phyloP scores from a whole-genome alignment of 2,797 vertebrate species.

The Sphaeramia orbicularis region DNA sequence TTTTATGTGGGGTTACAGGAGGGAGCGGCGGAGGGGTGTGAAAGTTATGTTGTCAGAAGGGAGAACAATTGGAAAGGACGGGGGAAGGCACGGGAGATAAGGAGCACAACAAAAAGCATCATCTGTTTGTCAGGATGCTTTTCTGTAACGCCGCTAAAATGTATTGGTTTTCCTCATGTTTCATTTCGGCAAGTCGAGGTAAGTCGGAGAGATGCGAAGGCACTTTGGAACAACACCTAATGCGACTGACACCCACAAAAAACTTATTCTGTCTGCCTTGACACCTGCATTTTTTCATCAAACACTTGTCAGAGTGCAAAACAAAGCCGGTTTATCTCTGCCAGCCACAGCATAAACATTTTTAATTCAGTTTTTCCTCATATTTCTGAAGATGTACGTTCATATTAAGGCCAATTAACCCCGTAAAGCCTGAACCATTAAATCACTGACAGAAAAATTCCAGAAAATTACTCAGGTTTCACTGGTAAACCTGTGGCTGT shows the following conservation, averaged over 20 bases:
- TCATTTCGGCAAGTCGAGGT: slow-evolving; percentile 37
- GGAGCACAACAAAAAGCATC: slow-evolving; percentile 54
- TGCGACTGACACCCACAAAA: slow-evolving; percentile 34
- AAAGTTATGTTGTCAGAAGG: slow-evolving; percentile 59
- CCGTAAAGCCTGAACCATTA: no score
- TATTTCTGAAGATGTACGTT: slow-evolving; percentile 31
- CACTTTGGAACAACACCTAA: slow-evolving; percentile 13
- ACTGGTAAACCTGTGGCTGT: slow-evolving; percentile 35
- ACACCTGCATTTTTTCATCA: slow-evolving; percentile 25
- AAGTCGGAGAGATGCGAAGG: slow-evolving; percentile 7
- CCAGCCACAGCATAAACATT: slow-evolving; percentile 4
- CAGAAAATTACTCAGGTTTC: slow-evolving; percentile 36
- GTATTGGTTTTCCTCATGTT: slow-evolving; percentile 48
- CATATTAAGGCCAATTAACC: no score
- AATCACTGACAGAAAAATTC: no score
- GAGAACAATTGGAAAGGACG: slow-evolving; percentile 56
- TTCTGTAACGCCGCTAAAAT: slow-evolving; percentile 28
- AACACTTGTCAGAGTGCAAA: slow-evolving; percentile 8
- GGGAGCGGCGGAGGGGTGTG: slow-evolving; percentile 19
- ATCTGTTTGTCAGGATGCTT: slow-evolving; percentile 52
- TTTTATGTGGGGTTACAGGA: slow-evolving; percentile 44
- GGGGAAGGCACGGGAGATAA: slow-evolving; percentile 39
- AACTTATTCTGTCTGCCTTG: slow-evolving; percentile 12
- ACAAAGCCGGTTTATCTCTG: slow-evolving; percentile 1
- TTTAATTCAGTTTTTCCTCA: slow-evolving; percentile 18